Percentiles rank a stretch among this genome's conserved stretches.
Evolutionary conservation across 2,113 vertebrate species (phyloP).

Genomic region (Paralichthys olivaceus): DNA sequence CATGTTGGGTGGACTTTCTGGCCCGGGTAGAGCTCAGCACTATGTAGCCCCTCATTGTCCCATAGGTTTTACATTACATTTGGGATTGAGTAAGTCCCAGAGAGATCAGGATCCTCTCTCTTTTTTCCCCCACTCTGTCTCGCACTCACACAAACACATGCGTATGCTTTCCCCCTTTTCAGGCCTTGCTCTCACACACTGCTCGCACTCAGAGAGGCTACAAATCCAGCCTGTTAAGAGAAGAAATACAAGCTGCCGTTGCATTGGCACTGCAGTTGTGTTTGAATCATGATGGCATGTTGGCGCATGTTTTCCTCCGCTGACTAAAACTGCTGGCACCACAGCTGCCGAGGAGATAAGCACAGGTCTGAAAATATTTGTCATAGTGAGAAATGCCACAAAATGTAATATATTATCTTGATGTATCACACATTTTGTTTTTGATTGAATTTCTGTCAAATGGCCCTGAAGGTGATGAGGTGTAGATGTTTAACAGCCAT

Average conservation of each 20-base stretch:
- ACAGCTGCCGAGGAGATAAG: constrained; percentile 41
- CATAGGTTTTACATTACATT: constrained; percentile 82
- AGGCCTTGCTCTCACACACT: constrained; percentile 57
- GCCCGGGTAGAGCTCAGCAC: constrained; percentile 55
- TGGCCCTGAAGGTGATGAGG: not conserved
- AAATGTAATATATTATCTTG: not conserved
- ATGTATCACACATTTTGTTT: not conserved
- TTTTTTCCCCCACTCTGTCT: not conserved
- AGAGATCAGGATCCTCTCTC: constrained; percentile 68
- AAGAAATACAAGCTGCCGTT: constrained; percentile 69
- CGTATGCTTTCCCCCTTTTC: constrained; percentile 19
- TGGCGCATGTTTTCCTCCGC: constrained; percentile 50
- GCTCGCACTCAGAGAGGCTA: constrained; percentile 34
- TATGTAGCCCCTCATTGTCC: constrained; percentile 67
- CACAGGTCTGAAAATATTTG: constrained; percentile 32
- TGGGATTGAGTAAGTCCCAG: constrained; percentile 66
- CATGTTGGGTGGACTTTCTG: constrained; percentile 76
- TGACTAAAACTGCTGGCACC: constrained; percentile 48
- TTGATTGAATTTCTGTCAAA: not conserved
- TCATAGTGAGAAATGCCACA: constrained; percentile 28
- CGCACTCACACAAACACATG: constrained; percentile 33
- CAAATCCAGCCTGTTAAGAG: constrained; percentile 68
- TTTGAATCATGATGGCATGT: constrained; percentile 55
- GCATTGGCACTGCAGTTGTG: constrained; percentile 55
- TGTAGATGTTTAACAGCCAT: not conserved